These are phyloP conservation scores for Tursiops truncatus DNA, from an alignment of 2,113 vertebrate genomes.

Conservation along the genomic window DNA sequence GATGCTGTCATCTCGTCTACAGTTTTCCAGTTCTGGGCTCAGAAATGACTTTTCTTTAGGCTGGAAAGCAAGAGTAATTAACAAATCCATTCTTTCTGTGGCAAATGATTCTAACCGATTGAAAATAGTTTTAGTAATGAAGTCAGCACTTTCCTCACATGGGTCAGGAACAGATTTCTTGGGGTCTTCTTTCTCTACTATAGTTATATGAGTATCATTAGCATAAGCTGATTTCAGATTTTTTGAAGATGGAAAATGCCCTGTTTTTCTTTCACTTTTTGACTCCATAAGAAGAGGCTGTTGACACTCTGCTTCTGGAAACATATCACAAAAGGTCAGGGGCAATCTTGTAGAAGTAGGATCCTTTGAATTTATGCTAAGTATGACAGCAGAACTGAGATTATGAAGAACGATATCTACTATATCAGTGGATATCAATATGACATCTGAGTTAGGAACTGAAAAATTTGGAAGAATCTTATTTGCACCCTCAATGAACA, in stretches of 20 bases:
- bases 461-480: background rate
- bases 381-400: conserved; percentile 26
- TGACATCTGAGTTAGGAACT: conserved; percentile 68
- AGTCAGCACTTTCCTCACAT: conserved; percentile 58
- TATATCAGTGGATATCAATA: conserved; percentile 60
- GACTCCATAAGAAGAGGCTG: background rate
- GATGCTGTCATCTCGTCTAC: background rate
- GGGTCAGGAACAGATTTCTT: background rate
- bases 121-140: conserved; percentile 62
- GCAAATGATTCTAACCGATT: conserved; percentile 67
- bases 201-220: background rate
- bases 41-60: conserved; percentile 1
- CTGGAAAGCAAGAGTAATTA: conserved; percentile 51
- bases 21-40: background rate
- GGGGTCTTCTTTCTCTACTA: background rate
- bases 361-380: background rate
- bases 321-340: background rate
- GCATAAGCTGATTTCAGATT: background rate
- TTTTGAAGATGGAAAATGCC: background rate
- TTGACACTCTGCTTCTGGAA: conserved; percentile 14
- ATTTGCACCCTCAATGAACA: background rate
- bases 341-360: background rate
- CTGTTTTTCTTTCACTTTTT: background rate
- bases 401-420: conserved; percentile 65
- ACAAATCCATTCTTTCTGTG: conserved; percentile 52